Evolutionary conservation across 92 coral and sea anemone species (phyloP).

Genomic region (Epizoanthus stellaris): DNA sequence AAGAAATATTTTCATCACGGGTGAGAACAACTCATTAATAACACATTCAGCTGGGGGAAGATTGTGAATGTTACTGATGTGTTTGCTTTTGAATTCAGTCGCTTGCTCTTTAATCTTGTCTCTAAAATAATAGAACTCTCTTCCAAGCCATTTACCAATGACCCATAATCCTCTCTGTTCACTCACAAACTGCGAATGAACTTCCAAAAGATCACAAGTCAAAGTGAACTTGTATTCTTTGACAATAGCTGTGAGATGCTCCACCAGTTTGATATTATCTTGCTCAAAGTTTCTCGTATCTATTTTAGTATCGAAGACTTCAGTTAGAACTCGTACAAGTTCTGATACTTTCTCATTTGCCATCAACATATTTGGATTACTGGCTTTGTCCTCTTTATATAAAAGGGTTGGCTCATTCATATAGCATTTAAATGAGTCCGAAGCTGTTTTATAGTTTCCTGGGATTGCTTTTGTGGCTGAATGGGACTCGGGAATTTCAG

Average conservation of each 20-base stretch:
- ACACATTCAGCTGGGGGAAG: slow-evolving; percentile 80
- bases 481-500: background rate
- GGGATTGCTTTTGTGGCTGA: background rate
- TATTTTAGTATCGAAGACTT: background rate
- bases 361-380: background rate
- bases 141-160: slow-evolving; percentile 79
- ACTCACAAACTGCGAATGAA: slow-evolving; percentile 15
- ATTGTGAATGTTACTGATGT: slow-evolving; percentile 78
- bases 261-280: slow-evolving; percentile 9
- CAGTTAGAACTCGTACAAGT: slow-evolving; percentile 1
- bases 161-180: slow-evolving; percentile 47
- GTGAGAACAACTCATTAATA: slow-evolving; percentile 81
- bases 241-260: slow-evolving; percentile 24
- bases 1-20: slow-evolving; percentile 76
- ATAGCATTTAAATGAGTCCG: background rate
- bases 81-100: slow-evolving; percentile 75
- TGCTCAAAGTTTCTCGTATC: background rate
- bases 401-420: background rate
- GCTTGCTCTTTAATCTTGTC: slow-evolving; percentile 66
- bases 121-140: slow-evolving; percentile 66
- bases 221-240: slow-evolving; percentile 36
- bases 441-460: background rate
- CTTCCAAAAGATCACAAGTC: slow-evolving; percentile 4
- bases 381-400: background rate
- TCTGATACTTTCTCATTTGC: slow-evolving; percentile 3